phyloP scores from a whole-genome alignment of 2,888 invertebrate species.

The Harpalus rubripes region DNA sequence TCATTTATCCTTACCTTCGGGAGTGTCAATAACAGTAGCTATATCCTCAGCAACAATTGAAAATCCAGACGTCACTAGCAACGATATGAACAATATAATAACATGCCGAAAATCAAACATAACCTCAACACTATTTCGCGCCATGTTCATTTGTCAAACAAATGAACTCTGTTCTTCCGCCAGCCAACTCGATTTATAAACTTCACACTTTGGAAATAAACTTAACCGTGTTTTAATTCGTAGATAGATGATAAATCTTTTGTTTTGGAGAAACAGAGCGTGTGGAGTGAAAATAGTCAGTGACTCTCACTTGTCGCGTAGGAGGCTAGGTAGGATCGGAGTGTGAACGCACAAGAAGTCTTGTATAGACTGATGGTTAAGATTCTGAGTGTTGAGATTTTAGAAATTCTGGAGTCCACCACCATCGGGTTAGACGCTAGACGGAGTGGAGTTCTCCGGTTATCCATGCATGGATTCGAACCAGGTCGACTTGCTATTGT shows the following conservation, averaged over 20 bases:
- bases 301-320: slow-evolving; percentile 60
- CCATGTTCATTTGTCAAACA: slow-evolving; percentile 50
- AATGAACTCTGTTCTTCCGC: slow-evolving; percentile 26
- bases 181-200: slow-evolving; percentile 41
- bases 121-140: slow-evolving; percentile 38
- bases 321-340: slow-evolving; percentile 11
- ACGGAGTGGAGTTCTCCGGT: slow-evolving; percentile 33
- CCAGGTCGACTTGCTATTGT: slow-evolving; percentile 62
- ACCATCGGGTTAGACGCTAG: slow-evolving; percentile 35
- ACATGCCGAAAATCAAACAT: slow-evolving; percentile 17
- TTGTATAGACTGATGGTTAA: slow-evolving; percentile 54
- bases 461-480: slow-evolving; percentile 60
- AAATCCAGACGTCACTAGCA: slow-evolving; percentile 46
- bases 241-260: slow-evolving; percentile 47
- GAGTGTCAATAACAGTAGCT: slow-evolving; percentile 49
- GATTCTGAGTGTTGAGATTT: slow-evolving; percentile 51
- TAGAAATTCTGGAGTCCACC: slow-evolving; percentile 58
- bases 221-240: slow-evolving; percentile 56
- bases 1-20: slow-evolving; percentile 40
- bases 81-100: slow-evolving; percentile 39
- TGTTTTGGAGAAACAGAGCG: slow-evolving; percentile 63
- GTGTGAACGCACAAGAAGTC: slow-evolving; percentile 39
- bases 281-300: slow-evolving; percentile 56
- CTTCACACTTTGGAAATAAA: slow-evolving; percentile 56
- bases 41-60: slow-evolving; percentile 60